Evolutionary conservation across 2,888 invertebrate species (phyloP).

Genomic region (Atethmia centrago): DNA sequence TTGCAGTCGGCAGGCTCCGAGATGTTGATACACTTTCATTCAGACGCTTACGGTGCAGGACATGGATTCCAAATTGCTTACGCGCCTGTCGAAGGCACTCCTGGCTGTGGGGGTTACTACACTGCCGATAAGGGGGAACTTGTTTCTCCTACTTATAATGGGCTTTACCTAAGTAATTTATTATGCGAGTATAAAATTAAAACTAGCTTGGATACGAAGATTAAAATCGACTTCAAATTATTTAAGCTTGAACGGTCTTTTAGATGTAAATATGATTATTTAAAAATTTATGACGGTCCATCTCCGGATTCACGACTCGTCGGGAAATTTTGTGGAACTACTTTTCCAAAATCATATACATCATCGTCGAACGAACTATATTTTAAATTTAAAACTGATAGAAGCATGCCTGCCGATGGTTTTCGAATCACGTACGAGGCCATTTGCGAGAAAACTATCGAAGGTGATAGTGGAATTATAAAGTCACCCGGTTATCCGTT

Average conservation of each 20-base stretch:
- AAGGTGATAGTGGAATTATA: slow-evolving; percentile 91
- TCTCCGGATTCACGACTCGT: slow-evolving; percentile 91
- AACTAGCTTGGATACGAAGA: slow-evolving; percentile 91
- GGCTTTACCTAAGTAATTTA: slow-evolving; percentile 90
- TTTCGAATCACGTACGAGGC: slow-evolving; percentile 81
- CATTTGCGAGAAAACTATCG: slow-evolving; percentile 84
- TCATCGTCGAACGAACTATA: slow-evolving; percentile 90
- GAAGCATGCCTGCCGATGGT: slow-evolving; percentile 75
- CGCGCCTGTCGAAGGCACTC: slow-evolving; percentile 92
- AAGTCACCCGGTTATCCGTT: slow-evolving; percentile 94
- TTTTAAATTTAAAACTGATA: slow-evolving; percentile 89
- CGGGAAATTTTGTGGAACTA: slow-evolving; percentile 94
- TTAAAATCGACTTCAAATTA: slow-evolving; percentile 92
- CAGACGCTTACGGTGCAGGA: slow-evolving; percentile 92
- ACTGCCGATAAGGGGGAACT: slow-evolving; percentile 92
- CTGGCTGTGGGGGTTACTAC: slow-evolving; percentile 95
- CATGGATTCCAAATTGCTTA: slow-evolving; percentile 97
- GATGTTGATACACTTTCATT: slow-evolving; percentile 94
- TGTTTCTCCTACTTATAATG: slow-evolving; percentile 91
- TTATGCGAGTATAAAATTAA: slow-evolving; percentile 96
- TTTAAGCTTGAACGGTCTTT: slow-evolving; percentile 92
- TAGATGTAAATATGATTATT: slow-evolving; percentile 91
- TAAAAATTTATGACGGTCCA: slow-evolving; percentile 93
- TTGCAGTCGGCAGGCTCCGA: slow-evolving; percentile 92
- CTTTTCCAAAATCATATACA: slow-evolving; percentile 91